Base-by-base conservation (phyloP, 53 echinoderm and acorn worm genomes). In the Echinarachnius parma region DNA sequence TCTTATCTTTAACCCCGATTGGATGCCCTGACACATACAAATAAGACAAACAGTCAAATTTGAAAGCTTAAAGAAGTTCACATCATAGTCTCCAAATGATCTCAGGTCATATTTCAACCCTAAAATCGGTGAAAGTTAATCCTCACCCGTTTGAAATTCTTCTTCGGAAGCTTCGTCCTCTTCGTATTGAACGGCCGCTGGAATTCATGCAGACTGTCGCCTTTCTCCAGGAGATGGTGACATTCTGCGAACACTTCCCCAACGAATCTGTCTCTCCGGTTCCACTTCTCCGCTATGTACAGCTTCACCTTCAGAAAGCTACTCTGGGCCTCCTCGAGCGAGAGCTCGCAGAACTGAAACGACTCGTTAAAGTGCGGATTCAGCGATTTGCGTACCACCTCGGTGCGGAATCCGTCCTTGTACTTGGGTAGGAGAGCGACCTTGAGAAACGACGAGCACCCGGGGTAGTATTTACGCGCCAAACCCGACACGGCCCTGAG, bases 341-440 rank as follows among this genome's bases (percentile, higher is more conserved):
- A 54, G 2, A 82, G 29, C 39, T 63, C 64, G 25, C 64, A 55
- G 57, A 82, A 82, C 46, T 82, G 82, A 46, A 82, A 75, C 10
- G 61, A 75, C n/a, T 82, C 82, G 34, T 76, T 64, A 58, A 63
- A 82, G 30, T 61, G 34, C 0, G 82, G 82, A 32, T 82, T 75
- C 46, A 82, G 57, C 36, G 75, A 53, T 30, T 64, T 61, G 1
- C 75, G 53, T 27, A 75, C 63, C 16, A 64, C 39, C 16, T 75
- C 54, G 19, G 82, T 82, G 39, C 59, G 82, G 24, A 82, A 64
- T 14, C 63, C 62, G 11, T 75, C 76, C 18, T 27, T 14, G 20
- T 53, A 42, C 76, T 57, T 75, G 13, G 82, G 82, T 2, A 53
- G 44, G 31, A 82, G 76, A 35, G 53, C 53, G 29, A 76, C 63